Evolutionary conservation across 1,140 invertebrate genomes (phyloP), one percentile per base, ranked within the genome.

Genomic region (Anastatus disparis): DNA sequence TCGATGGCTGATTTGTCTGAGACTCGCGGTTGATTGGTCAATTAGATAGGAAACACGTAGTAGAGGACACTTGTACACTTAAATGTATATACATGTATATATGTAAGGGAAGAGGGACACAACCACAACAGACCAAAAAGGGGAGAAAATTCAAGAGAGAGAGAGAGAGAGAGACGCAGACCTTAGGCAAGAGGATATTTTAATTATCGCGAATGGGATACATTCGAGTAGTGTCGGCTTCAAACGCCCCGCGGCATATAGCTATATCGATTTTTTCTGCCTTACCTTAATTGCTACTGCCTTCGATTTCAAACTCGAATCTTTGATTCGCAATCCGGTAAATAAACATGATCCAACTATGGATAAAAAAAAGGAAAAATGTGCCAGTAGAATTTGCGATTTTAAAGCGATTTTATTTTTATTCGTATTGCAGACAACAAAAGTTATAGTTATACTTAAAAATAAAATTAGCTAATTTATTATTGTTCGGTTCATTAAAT

Each of bases 11-110:
- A 81, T 83, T 83, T 79, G 78, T 81, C 80, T 75, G 78, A 84
- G 81, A 82, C 79, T 83, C 81, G 77, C 76, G 74, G 77, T 76
- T 84, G 82, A 86, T 86, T 85, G 82, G 84, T 85, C 83, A 85
- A 86, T 86, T 85, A 85, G 79, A 81, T 76, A 66, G 76, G 74
- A 85, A 86, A 81, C 84, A 86, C 84, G 84, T 86, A 84, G 79
- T n/a, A n/a, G 66, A 80, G 74, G 40, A 48, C 56, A 27, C 56
- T 59, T 40, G 29, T 71, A 69, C 75, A 77, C 79, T 78, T 74
- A 77, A n/a, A n/a, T n/a, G n/a, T n/a, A n/a, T n/a, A n/a, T n/a
- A n/a, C n/a, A n/a, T n/a, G n/a, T n/a, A n/a, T n/a, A n/a, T 75
- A 73, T 71, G 65, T 75, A 69, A 29, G 70, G 63, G 50, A 69